Evolutionary conservation across 2,797 vertebrate species (phyloP), one percentile per base, ranked within the genome.

Genomic region (Delichon dasypus): DNA sequence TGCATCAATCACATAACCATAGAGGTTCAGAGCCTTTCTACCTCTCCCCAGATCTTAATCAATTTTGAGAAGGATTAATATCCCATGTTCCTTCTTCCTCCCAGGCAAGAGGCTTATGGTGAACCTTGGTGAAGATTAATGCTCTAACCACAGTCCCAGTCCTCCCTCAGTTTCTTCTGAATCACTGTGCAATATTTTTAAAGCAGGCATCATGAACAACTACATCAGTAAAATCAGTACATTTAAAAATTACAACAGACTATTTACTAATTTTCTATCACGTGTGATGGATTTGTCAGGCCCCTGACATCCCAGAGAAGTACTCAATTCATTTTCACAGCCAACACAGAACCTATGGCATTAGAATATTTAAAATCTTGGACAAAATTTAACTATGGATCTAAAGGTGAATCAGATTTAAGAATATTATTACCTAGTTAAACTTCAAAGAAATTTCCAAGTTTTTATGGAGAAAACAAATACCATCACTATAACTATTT

Each of bases 21-120:
- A 48, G 34, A 50, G 9, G 32, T 72, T 88, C 67, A 93, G 27
- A 82, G 44, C 9, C 62, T 53, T 75, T 76, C 17, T 17, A 68
- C 29, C 34, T 75, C 27, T 68, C 36, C 16, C 26, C 8, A 64
- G 67, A 85, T 50, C 42, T 81, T 47, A 65, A 90, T 27, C 21
- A 61, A 78, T 90, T 93, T 89, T 85, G 58, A 94, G 21, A 91
- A 94, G 67, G 67, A 89, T 89, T 90, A 91, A 90, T 77, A 89
- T 42, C 48, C 13, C 32, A 34, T 14, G 32, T 73, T 87, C 23
- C 23, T 38, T 76, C 22, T 82, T 87, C 27, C 54, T 78, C 36
- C 19, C 60, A 85, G 60, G 30, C 60, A 89, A 92, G 74, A 85
- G 15, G 67, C 64, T 95, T 89, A 89, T 5, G 16, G 55, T 25